Evolutionary conservation across 2,888 invertebrate species (phyloP).

Genomic region (Lydus trimaculatus): DNA sequence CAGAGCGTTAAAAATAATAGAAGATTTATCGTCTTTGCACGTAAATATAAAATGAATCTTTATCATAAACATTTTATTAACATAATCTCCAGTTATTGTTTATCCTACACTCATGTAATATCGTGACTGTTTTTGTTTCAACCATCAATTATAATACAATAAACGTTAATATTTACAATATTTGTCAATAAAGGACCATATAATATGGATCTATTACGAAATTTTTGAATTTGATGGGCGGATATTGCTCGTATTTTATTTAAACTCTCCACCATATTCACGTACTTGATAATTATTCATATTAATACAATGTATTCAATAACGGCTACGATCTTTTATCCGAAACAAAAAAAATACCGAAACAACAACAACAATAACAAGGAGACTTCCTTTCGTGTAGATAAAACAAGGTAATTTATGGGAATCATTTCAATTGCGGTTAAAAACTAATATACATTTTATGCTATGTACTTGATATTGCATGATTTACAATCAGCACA

Average conservation of each 20-base stretch:
- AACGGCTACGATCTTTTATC: constrained; percentile 19
- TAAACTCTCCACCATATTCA: background rate
- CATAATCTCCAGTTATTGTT: constrained; percentile 11
- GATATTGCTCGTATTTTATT: background rate
- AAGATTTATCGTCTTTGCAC: background rate
- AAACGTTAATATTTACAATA: constrained; percentile 28
- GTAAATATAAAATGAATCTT: background rate
- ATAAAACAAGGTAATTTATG: constrained; percentile 28
- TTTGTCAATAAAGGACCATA: constrained; percentile 27
- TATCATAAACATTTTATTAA: constrained; percentile 10
- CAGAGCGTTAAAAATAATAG: background rate
- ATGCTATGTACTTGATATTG: background rate
- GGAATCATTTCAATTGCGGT: constrained; percentile 28
- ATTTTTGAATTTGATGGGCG: constrained; percentile 1
- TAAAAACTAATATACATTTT: constrained; percentile 26
- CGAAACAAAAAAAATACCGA: background rate
- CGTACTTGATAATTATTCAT: background rate
- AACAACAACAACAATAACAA: background rate
- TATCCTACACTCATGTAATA: constrained; percentile 13
- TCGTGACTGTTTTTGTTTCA: constrained; percentile 12
- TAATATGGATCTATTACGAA: constrained; percentile 15
- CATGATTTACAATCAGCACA: background rate
- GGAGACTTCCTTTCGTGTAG: constrained; percentile 29
- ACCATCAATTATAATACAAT: constrained; percentile 33
- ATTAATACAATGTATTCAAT: constrained; percentile 18